Conservation (phyloP, 2,888 invertebrate genomes). For the Drosophila phalerata region DNA sequence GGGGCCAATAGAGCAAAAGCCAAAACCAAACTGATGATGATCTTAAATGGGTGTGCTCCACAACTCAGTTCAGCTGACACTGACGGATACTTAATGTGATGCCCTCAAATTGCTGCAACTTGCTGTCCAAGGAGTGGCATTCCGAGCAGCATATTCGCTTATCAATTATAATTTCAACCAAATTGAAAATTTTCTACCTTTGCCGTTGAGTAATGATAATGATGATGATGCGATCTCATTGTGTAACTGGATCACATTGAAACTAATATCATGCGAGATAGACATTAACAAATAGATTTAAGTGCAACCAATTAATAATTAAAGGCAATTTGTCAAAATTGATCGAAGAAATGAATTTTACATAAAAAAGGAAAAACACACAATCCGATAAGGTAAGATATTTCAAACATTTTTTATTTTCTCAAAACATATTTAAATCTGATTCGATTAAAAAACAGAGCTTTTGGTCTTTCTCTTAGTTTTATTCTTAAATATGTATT, state of each 20-base stretch:
- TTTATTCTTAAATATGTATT: too few relatives aligned
- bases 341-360: neutral
- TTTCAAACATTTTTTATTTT: too few relatives aligned
- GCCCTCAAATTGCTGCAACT: conserved; percentile 27
- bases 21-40: conserved; percentile 26
- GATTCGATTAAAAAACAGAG: too few relatives aligned
- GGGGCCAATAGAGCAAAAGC: conserved; percentile 43
- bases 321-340: neutral
- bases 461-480: too few relatives aligned
- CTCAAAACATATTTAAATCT: too few relatives aligned
- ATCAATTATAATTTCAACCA: conserved; percentile 45
- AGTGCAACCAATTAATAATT: conserved; percentile 13
- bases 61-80: conserved; percentile 34
- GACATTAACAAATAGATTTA: neutral
- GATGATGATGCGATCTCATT: conserved; percentile 18
- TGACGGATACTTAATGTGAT: conserved; percentile 52
- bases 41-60: conserved; percentile 47
- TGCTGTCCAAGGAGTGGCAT: conserved; percentile 41
- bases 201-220: conserved; percentile 43
- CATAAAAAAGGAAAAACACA: too few relatives aligned
- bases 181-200: conserved; percentile 39
- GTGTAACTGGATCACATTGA: conserved; percentile 23
- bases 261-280: conserved; percentile 4
- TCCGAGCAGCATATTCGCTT: conserved; percentile 36
- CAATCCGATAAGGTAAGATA: too few relatives aligned